Evolutionary conservation across 1,140 invertebrate genomes (phyloP).

Genomic region (fruit fly (Drosophila melanogaster)): DNA sequence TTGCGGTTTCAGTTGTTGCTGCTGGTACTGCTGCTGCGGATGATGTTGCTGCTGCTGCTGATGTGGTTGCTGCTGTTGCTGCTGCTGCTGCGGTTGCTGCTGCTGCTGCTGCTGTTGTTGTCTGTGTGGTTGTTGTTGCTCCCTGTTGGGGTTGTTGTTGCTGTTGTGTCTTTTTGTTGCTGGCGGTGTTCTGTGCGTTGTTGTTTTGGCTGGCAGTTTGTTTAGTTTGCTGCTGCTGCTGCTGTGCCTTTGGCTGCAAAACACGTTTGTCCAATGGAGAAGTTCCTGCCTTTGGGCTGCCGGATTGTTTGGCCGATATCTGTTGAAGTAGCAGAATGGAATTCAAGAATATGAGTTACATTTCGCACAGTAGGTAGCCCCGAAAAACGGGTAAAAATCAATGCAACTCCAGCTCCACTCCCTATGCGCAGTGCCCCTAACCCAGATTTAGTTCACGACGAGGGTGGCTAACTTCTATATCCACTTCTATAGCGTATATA

Average conservation of each 20-base stretch:
- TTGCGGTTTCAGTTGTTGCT: constrained; percentile 38
- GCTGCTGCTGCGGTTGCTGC: constrained; percentile 21
- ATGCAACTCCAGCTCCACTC: constrained; percentile 43
- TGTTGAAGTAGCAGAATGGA: constrained; percentile 40
- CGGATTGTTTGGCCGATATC: constrained; percentile 83
- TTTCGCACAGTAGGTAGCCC: neutral
- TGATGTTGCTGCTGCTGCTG: constrained; percentile 24
- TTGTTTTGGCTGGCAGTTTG: constrained; percentile 61
- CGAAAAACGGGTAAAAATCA: constrained; percentile 57
- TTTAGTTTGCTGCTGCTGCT: constrained; percentile 57
- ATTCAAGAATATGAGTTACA: neutral
- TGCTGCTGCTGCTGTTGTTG: constrained; percentile 27
- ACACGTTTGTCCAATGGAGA: constrained; percentile 85
- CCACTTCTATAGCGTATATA: neutral
- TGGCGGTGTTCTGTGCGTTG: constrained; percentile 44
- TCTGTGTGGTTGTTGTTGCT: constrained; percentile 46
- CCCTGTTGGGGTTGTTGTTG: constrained; percentile 41
- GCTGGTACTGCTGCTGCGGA: constrained; percentile 3
- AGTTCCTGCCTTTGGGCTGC: constrained; percentile 73
- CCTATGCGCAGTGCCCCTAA: constrained; percentile 70
- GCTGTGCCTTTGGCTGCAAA: constrained; percentile 84
- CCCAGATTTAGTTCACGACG: constrained; percentile 54
- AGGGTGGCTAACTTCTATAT: neutral
- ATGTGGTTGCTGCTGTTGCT: constrained; percentile 16
- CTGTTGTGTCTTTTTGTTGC: constrained; percentile 67